Evolutionary conservation across 2,797 vertebrate genomes (phyloP), one percentile per base, ranked within the genome.

Genomic region (Karalla daura): DNA sequence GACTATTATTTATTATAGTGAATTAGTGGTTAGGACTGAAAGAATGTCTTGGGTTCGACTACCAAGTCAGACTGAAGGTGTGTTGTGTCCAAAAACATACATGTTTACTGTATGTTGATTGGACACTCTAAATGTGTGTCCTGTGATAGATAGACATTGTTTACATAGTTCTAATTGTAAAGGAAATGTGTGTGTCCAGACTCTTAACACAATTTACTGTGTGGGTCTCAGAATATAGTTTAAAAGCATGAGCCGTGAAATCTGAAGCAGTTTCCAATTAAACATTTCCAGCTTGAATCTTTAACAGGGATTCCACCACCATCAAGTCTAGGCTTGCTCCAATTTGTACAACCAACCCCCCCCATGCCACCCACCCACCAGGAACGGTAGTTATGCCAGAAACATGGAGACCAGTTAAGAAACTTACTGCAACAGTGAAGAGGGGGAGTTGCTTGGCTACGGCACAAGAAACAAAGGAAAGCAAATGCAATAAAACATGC

Each of bases 401-500:
- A 50, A 55, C 58, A 20, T 44, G 45, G 24, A 27, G 35, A 75
- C 47, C 63, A 75, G 51, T 63, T 70, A 44, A 69, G 61, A 69
- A 28, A 40, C 46, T 73, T 25, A 49, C 6, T 62, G 60, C 63
- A 70, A 53, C 69, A 67, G 53, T 64, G 61, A 71, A 25, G 41
- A 73, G 39, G 23, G n/a, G 15, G 36, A 56, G 89, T 91, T 89
- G 88, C 91, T 82, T 7, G 44, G 91, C 87, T 69, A 93, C 89
- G 6, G 5, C 69, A 56, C 63, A 78, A 58, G 70, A 88, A 89
- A 87, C 83, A 86, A 88, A 86, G 50, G 51, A 72, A 83, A 85
- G 79, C 52, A 68, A 87, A 78, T 62, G 70, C 74, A 85, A 84
- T 90, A 77, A 92, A 91, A 88, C 83, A 89, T 89, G 81, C 80